phyloP scores from a whole-genome alignment of 2,113 vertebrate genomes.

The Marmota flaviventris region DNA sequence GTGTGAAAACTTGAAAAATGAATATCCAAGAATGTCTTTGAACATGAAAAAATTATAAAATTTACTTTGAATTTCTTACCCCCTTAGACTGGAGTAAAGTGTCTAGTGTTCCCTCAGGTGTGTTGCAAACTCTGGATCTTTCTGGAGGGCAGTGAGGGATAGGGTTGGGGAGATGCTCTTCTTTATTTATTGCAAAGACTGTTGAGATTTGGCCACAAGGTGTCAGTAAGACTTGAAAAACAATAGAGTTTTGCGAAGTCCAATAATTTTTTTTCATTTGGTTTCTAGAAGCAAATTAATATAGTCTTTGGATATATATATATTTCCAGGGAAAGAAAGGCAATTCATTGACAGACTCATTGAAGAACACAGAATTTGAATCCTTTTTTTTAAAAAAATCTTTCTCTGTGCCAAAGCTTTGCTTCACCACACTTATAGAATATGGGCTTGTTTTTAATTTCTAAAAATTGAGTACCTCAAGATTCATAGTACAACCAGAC shows the following conservation, averaged over 20 bases:
- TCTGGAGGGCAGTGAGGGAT: not conserved
- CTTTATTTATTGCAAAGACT: not conserved
- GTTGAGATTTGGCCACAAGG: constrained; percentile 56
- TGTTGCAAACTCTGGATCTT: not conserved
- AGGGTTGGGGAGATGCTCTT: not conserved
- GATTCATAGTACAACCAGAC: not conserved
- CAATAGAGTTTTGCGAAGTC: not conserved
- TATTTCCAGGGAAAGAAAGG: not conserved
- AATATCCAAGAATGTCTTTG: not conserved
- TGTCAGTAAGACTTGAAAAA: constrained; percentile 69
- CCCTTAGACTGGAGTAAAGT: not conserved
- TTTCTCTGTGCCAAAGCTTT: not conserved
- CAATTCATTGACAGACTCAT: not conserved
- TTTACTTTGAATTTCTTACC: constrained; percentile 21
- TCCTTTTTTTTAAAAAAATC: not conserved
- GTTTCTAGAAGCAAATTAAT: constrained; percentile 32
- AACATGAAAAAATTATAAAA: not conserved
- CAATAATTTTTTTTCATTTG: not conserved
- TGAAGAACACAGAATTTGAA: not conserved
- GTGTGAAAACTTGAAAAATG: constrained; percentile 35
- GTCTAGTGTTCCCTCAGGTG: not conserved
- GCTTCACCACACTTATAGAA: not conserved
- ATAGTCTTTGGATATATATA: not conserved
- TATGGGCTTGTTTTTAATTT: constrained; percentile 21
- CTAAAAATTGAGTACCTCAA: not conserved